Percentiles rank a stretch among this genome's conserved stretches.
phyloP scores from a whole-genome alignment of 2,888 invertebrate species.

The Diarsia mendica region DNA sequence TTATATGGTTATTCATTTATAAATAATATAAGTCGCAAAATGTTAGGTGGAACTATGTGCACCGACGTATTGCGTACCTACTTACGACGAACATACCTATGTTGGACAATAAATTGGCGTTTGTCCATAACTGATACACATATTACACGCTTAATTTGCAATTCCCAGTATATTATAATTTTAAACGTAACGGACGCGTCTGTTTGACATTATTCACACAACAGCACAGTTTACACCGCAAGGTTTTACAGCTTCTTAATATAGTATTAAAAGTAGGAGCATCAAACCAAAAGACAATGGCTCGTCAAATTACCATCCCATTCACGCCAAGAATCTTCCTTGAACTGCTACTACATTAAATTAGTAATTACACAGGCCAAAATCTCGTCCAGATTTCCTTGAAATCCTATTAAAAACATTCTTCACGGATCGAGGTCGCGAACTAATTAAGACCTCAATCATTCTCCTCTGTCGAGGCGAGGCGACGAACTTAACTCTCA shows the following conservation, averaged over 20 bases:
- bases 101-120: neutral
- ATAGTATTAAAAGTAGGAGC: neutral
- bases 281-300: conserved; percentile 33
- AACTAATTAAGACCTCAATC: conserved; percentile 60
- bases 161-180: neutral
- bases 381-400: conserved; percentile 37
- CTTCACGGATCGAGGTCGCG: conserved; percentile 52
- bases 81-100: too few species aligned
- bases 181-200: neutral
- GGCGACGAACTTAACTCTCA: conserved; percentile 45
- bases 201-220: neutral
- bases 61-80: too few species aligned
- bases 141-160: neutral
- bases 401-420: conserved; percentile 59
- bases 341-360: conserved; percentile 33
- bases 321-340: conserved; percentile 22
- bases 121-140: too few species aligned
- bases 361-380: conserved; percentile 33
- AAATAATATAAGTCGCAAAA: too few species aligned
- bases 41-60: neutral
- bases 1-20: too few species aligned
- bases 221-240: neutral
- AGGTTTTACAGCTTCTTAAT: neutral
- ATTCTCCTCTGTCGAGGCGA: conserved; percentile 44
- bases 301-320: conserved; percentile 31